Percentiles rank a stretch among this genome's conserved stretches.
These are phyloP conservation scores for Passer montanus DNA, from an alignment of 2,113 vertebrate species.

Conservation along the genomic window DNA sequence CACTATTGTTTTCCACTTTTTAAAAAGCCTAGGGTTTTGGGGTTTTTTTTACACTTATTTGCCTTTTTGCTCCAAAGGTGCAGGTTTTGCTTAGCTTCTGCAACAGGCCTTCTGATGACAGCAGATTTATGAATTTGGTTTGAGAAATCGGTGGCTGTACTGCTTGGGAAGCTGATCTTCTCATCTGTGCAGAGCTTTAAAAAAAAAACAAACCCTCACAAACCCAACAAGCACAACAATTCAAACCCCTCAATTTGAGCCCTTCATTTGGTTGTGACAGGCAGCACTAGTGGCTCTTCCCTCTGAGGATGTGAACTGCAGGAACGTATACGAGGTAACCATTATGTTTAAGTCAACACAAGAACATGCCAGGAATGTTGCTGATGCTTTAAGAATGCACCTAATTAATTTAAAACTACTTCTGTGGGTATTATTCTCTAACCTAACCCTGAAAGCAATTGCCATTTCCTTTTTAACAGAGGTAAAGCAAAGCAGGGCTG, in stretches of 20 bases:
- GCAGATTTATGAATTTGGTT: background rate
- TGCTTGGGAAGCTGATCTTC: background rate
- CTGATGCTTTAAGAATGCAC: conserved; percentile 51
- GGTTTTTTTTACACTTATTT: background rate
- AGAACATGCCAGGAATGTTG: conserved; percentile 41
- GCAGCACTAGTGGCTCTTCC: background rate
- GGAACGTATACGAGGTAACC: background rate
- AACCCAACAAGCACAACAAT: background rate
- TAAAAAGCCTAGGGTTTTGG: background rate
- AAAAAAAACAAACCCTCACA: background rate
- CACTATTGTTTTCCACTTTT: conserved; percentile 7
- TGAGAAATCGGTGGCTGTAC: accelerated
- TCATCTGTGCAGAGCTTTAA: background rate
- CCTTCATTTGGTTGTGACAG: background rate
- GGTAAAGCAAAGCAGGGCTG: background rate
- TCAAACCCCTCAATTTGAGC: background rate
- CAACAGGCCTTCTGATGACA: background rate
- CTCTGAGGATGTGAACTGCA: background rate
- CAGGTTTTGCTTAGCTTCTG: background rate
- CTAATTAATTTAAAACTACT: conserved; percentile 54
- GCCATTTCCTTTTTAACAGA: background rate
- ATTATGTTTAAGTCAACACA: conserved; percentile 35
- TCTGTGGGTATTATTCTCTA: background rate
- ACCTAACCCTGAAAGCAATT: background rate
- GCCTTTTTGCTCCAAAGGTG: background rate